Evolutionary conservation across 2,888 invertebrate species (phyloP), one percentile per base, ranked within the genome.

Genomic region (Asteroscopus sphinx): DNA sequence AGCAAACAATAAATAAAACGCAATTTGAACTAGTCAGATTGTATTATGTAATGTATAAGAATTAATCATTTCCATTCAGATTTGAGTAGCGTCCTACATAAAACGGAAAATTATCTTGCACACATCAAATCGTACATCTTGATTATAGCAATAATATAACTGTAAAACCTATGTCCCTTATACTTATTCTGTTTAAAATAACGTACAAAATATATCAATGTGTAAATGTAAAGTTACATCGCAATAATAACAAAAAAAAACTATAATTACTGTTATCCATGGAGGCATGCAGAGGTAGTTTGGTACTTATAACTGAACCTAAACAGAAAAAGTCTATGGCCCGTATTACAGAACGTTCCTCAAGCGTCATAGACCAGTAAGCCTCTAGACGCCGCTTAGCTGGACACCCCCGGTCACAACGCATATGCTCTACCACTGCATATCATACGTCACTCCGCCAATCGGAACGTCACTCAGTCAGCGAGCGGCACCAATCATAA

Each of bases 271-370:
- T 87, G 87, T 82, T 85, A 85, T 80, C 80, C 77, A 85, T 87
- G 88, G 90, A 93, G 93, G 91, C 91, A 87, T 88, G 85, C 86
- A 86, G 93, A 93, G 93, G 93, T 93, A 93, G 93, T 83, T 93
- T 83, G 92, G 89, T 91, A 86, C 70, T 81, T 80, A 81, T 79
- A 77, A 78, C 82, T 75, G 81, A 73, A 72, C 74, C 78, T 62
- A 66, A 75, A 68, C 77, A 79, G 71, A 70, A 58, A 71, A 65
- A 45, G 69, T 61, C n/a, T n/a, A n/a, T n/a, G n/a, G n/a, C n/a
- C n/a, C n/a, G n/a, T n/a, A n/a, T n/a, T n/a, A n/a, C n/a, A n/a
- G n/a, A n/a, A n/a, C n/a, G n/a, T n/a, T n/a, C n/a, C n/a, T n/a
- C n/a, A n/a, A n/a, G n/a, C n/a, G n/a, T n/a, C n/a, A n/a, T n/a